Base-by-base conservation (phyloP, 2,888 invertebrate species). In the Mimumesa dahlbomi region DNA sequence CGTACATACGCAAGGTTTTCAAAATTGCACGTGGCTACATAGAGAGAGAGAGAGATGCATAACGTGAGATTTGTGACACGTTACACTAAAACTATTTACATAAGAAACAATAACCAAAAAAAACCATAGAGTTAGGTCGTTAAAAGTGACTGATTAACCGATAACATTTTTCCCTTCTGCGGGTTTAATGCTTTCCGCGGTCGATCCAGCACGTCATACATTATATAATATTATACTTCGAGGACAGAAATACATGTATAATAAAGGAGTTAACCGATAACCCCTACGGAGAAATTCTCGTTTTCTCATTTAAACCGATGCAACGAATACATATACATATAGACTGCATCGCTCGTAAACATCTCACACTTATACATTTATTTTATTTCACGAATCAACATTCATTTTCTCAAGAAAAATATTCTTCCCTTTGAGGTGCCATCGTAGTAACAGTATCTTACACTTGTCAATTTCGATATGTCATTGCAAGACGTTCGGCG, bases 61-160 rank as follows among this genome's bases (percentile, higher is more conserved):
- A 29, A 14, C 21, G 22, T 36, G 11, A 40, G 45, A 45, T 54
- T 18, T 25, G 29, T 59, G 57, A 54, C 31, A 38, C 46, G 31
- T 40, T 40, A 13, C 25, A 29, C 25, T 25, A 42, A 70, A 73
- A 61, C 57, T 66, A 73, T 59, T 61, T 70, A 40, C 49, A 70
- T 46, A 45, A 31, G 29, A 69, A 68, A 53, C 31, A 18, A 34
- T 58, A 48, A 66, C 18, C 16, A 59, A 70, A 61, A 43, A 59
- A 70, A 61, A 43, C 57, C 46, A 59, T n/a, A 49, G 16, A 53
- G 31, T 63, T 48, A 43, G 42, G 52, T 73, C 56, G 54, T 65
- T 61, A 54, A 46, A 14, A 14, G 29, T 9, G 42, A 45, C 38
- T 40, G 56, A 54, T 56, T 22, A 59, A 48, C 70, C 22, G 56